phyloP scores from a whole-genome alignment of 2,113 vertebrate genomes.

The Petrocephalus microphthalmus region DNA sequence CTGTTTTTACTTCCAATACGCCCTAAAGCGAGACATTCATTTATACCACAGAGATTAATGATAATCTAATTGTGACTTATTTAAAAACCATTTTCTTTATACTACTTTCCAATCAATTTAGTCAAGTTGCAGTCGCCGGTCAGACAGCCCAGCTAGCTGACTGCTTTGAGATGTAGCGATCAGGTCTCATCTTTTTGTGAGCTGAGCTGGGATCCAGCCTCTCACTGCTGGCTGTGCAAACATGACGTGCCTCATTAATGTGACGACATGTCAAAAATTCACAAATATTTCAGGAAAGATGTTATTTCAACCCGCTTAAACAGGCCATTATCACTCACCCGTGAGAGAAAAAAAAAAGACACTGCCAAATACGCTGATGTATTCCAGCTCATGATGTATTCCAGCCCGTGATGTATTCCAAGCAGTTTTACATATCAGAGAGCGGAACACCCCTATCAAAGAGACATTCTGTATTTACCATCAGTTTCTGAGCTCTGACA shows the following conservation, averaged over 20 bases:
- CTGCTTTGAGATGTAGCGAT: neutral
- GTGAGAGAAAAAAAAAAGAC: neutral
- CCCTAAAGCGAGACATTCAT: slow-evolving; percentile 76
- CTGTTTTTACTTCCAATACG: slow-evolving; percentile 75
- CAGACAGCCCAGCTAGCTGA: slow-evolving; percentile 8
- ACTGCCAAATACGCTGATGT: neutral
- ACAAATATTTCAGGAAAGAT: neutral
- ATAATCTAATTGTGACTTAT: slow-evolving; percentile 80
- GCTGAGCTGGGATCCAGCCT: neutral
- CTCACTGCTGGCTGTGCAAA: neutral
- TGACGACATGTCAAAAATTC: neutral
- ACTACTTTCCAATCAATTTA: slow-evolving; percentile 71
- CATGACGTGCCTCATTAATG: neutral
- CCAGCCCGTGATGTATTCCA: neutral
- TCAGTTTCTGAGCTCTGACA: neutral
- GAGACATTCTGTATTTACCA: neutral
- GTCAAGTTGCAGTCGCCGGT: slow-evolving; percentile 47
- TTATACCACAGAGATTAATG: slow-evolving; percentile 75
- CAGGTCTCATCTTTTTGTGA: neutral
- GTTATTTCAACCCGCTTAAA: neutral
- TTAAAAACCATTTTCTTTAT: slow-evolving; percentile 75
- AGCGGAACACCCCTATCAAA: neutral
- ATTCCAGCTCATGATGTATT: neutral
- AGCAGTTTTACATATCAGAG: neutral
- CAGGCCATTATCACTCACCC: neutral